Base-by-base conservation (phyloP, 2,888 invertebrate species). In the Operophtera brumata region DNA sequence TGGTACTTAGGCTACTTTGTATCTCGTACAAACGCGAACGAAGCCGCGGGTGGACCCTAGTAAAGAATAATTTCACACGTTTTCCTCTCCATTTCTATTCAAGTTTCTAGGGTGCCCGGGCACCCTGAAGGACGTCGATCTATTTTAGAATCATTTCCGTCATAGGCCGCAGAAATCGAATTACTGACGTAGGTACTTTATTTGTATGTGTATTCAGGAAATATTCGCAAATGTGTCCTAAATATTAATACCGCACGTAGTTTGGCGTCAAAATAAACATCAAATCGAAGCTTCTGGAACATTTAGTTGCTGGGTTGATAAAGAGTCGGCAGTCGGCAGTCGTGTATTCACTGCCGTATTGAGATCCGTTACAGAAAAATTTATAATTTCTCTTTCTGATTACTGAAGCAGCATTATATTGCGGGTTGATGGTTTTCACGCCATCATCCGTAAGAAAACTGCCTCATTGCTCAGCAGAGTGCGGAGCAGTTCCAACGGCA, bases 141-240 rank as follows among this genome's bases (percentile, higher is more conserved):
- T 63, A 58, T 59, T 63, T 47, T 28, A 34, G 50, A 50, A 39
- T 51, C 46, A 47, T 47, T 30, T 37, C 11, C 61, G 59, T 59
- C 59, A 61, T 49, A 52, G 51, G 36, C 46, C 40, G 50, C 39
- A 61, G 49, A 53, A 53, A 14, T 9, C 26, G 25, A 37, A 53
- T 34, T 37, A 45, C 41, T 59, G 54, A 64, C 59, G 63, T 55
- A n/a, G 35, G 35, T 6, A 36, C 25, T 26, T 20, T 3, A 3
- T 20, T 3, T 20, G 4, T 3, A 20, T 20, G 20, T 20, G 20
- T 43, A 54, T 61, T 57, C 59, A 61, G 64, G 61, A 64, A 64
- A 59, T 49, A 54, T 55, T 59, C 25, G 41, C 52, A 34, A 42
- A 54, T 48, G 53, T 46, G 57, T 57, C 51, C 57, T 55, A 51